phyloP scores from a whole-genome alignment of 2,888 invertebrate genomes.

The Rhyacophila evoluta region DNA sequence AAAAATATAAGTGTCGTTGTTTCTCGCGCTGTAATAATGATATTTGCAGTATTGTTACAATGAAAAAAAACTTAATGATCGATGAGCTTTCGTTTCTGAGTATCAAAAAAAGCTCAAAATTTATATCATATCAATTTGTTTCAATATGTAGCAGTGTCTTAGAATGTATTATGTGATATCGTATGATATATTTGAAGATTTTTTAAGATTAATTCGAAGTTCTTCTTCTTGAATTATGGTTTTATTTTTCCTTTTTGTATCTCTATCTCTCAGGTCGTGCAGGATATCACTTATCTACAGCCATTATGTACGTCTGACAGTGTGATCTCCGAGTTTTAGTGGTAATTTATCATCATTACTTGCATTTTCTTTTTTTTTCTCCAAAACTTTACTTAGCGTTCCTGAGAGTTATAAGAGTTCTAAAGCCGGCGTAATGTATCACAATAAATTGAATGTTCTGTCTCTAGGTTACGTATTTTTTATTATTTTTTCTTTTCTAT shows the following conservation, averaged over 20 bases:
- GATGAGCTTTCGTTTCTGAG: too few relatives aligned
- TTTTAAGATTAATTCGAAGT: too few relatives aligned
- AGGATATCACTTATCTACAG: constrained; percentile 19
- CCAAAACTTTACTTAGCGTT: background rate
- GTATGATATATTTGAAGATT: too few relatives aligned
- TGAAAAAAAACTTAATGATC: too few relatives aligned
- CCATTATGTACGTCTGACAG: constrained; percentile 22
- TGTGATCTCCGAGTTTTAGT: background rate
- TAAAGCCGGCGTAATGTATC: background rate
- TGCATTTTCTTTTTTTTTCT: constrained; percentile 4
- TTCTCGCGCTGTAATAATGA: too few relatives aligned
- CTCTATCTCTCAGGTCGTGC: background rate
- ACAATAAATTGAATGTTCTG: background rate
- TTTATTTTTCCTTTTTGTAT: background rate
- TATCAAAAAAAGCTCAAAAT: too few relatives aligned
- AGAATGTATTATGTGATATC: too few relatives aligned
- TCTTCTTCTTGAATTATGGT: too few relatives aligned
- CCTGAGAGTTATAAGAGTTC: background rate
- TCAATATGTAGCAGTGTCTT: too few relatives aligned
- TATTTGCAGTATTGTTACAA: too few relatives aligned
- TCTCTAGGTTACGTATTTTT: background rate
- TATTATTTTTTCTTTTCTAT: background rate
- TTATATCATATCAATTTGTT: too few relatives aligned
- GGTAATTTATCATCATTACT: constrained; percentile 13
- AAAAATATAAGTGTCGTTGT: too few relatives aligned